Evolutionary conservation across 2,113 vertebrate genomes (phyloP).

Genomic region (Platichthys flesus): DNA sequence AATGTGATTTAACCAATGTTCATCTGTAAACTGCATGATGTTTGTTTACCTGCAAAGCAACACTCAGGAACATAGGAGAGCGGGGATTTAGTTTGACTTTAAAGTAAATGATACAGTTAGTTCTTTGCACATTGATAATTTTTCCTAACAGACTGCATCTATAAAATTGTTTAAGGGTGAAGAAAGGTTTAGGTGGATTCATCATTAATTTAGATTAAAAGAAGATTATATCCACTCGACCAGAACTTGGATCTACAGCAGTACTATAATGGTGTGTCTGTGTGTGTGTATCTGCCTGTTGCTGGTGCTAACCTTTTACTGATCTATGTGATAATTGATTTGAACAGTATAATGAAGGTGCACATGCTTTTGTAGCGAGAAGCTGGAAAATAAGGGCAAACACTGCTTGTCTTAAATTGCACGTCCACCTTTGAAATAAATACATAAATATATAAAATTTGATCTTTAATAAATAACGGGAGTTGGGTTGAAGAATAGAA

Average conservation of each 20-base stretch:
- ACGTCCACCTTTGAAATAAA: conserved; percentile 74
- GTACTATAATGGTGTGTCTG: too few relatives aligned
- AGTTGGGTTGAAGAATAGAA: too few relatives aligned
- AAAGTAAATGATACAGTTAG: conserved; percentile 19
- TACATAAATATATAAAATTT: conserved; percentile 73
- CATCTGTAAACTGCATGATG: conserved; percentile 8
- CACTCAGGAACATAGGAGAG: conserved; percentile 5
- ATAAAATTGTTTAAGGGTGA: conserved; percentile 11
- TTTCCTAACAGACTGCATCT: neutral
- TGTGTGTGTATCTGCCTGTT: neutral
- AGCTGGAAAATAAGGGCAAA: conserved; percentile 31
- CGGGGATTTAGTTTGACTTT: neutral
- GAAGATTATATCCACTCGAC: too few relatives aligned
- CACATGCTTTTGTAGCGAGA: conserved; percentile 28
- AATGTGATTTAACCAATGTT: neutral
- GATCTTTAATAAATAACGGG: conserved; percentile 66
- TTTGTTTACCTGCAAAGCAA: conserved; percentile 15
- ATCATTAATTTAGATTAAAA: neutral
- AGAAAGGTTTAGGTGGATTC: conserved; percentile 16
- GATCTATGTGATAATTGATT: conserved; percentile 20
- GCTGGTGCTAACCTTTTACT: conserved; percentile 9
- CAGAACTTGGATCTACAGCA: too few relatives aligned
- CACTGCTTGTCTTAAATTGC: conserved; percentile 47
- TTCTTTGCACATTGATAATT: conserved; percentile 2
- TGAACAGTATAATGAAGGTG: conserved; percentile 1